These are phyloP conservation scores for Solenopsis invicta DNA, from an alignment of 1,140 invertebrate genomes.

Conservation along the genomic window DNA sequence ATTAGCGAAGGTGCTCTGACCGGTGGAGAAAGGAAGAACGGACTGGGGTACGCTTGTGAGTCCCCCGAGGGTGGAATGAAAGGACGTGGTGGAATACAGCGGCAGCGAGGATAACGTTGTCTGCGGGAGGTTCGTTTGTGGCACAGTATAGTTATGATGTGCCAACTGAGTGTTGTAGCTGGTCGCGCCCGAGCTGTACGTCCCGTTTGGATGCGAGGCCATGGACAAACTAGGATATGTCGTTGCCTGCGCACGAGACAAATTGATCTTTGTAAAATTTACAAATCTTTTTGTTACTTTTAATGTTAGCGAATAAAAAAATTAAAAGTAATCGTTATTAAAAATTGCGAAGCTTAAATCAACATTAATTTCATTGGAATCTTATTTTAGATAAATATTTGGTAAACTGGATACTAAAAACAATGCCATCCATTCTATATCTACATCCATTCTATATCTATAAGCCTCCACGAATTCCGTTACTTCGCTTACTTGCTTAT, in stretches of 20 bases:
- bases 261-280: constrained; percentile 13
- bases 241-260: constrained; percentile 77
- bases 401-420: not conserved
- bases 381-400: constrained; percentile 10
- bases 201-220: constrained; percentile 83
- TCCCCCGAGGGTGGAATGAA: constrained; percentile 82
- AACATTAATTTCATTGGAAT: not conserved
- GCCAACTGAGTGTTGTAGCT: constrained; percentile 80
- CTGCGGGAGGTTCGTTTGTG: constrained; percentile 80
- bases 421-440: not conserved
- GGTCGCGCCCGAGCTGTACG: constrained; percentile 81
- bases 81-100: constrained; percentile 82
- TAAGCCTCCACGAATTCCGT: not conserved
- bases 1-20: constrained; percentile 81
- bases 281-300: not conserved
- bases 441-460: no score
- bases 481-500: constrained; percentile 15
- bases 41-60: constrained; percentile 82
- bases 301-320: not conserved
- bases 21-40: constrained; percentile 83
- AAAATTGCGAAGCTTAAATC: not conserved
- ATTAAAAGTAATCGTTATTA: not conserved
- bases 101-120: constrained; percentile 82
- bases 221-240: constrained; percentile 84
- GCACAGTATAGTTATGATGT: constrained; percentile 83